Base-by-base conservation (phyloP, 2,797 vertebrate species). In the Rhyacichthys aspro region DNA sequence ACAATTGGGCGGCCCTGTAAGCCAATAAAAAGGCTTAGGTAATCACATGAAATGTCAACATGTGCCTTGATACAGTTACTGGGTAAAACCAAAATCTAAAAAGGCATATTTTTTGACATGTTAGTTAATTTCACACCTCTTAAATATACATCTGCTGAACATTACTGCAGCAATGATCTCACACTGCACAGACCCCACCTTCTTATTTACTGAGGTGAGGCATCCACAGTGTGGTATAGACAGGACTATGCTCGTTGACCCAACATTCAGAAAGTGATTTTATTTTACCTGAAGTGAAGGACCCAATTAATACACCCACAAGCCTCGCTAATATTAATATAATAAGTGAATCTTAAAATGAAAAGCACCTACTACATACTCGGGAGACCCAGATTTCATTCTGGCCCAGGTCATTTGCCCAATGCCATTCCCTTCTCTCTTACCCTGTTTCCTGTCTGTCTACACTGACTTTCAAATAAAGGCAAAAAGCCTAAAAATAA, bases 1-100 rank as follows among this genome's bases (percentile, higher is more conserved):
- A 99, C 93, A 1, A 99, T 97, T 0, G 98, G 98, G 1, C 96
- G 93, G 1, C 96, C 98, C 98, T 99, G 86, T 59, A 32, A 73
- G 65, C 43, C 32, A 49, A 76, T 17, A 59, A 11, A 38, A 16
- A 1, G n/a, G 2, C 23, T 55, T 16, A 39, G 37, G 54, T 33
- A 18, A 48, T 9, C 1, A 45, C 19, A 44, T 11, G 8, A 14
- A 28, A 11, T 4, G 3, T 50, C 3, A 11, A 14, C 3, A 3
- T 37, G 33, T 23, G 48, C 8, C 43, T 43, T 3, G 36, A 50
- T 14, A 28, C 58, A 18, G 36, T 61, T 16, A 34, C n/a, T 1
- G 7, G n/a, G 9, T 55, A 43, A 55, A 45, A 37, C n/a, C 9
- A 3, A 1, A 42, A 50, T 49, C 54, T 28, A 42, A 59, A 37